These are phyloP conservation scores for Malacoraja senta DNA, from an alignment of 2,797 vertebrate genomes.

Conservation along the genomic window DNA sequence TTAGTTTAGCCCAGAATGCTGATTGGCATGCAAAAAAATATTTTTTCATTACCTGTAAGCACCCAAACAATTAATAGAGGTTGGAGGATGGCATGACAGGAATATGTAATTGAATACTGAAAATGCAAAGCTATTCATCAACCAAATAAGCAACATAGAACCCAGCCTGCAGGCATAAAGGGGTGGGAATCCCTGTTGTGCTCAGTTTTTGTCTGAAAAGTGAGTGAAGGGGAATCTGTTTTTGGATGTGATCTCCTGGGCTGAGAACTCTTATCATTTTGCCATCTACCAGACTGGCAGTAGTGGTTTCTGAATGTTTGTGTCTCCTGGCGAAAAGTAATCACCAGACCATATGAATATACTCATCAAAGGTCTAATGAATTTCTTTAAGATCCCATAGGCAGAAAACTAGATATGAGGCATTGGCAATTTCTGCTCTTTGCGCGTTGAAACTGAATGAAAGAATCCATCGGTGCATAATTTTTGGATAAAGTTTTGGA, in stretches of 20 bases:
- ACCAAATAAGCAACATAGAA: not conserved
- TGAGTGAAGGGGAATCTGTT: too few species aligned
- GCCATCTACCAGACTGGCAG: not conserved
- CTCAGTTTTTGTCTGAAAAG: not conserved
- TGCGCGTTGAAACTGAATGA: not conserved
- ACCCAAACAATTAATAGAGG: not conserved
- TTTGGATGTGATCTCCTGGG: not conserved
- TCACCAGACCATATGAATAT: not conserved
- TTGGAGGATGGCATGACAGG: not conserved
- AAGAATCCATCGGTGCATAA: not conserved
- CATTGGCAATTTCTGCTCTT: not conserved
- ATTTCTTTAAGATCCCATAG: not conserved
- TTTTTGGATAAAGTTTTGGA: not conserved
- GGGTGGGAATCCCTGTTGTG: not conserved
- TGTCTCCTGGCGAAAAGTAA: not conserved
- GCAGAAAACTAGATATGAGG: not conserved
- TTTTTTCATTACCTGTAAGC: not conserved
- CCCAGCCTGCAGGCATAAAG: not conserved
- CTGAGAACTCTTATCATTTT: not conserved
- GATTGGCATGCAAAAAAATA: not conserved
- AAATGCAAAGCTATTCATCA: not conserved
- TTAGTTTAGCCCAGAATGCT: too few species aligned
- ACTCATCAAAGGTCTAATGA: not conserved
- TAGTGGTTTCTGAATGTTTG: not conserved
- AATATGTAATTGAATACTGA: not conserved